Conservation (phyloP, 2,113 vertebrate species). For the Amazona vittata region DNA sequence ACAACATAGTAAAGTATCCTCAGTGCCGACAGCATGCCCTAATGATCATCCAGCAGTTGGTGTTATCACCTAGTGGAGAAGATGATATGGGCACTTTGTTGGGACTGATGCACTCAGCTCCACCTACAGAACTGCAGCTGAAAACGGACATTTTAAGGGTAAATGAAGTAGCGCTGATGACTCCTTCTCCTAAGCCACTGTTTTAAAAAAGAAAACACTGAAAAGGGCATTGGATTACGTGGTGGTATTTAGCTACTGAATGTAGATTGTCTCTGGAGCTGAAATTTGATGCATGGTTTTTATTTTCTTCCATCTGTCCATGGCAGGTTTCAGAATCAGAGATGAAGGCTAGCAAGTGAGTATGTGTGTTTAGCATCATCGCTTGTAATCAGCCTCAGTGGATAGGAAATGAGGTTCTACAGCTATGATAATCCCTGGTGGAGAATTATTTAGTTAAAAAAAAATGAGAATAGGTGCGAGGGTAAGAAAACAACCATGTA, state of each 20-base stretch:
- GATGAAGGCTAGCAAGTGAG: background rate
- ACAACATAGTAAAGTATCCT: slow-evolving; percentile 95
- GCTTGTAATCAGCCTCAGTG: background rate
- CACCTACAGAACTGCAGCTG: slow-evolving; percentile 89
- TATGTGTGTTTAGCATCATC: background rate
- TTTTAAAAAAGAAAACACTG: background rate
- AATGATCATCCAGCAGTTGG: slow-evolving; percentile 96
- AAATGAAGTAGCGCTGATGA: background rate
- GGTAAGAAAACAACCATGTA: background rate
- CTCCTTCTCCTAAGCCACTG: background rate
- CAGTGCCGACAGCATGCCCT: slow-evolving; percentile 95
- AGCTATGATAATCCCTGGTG: background rate
- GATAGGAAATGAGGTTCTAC: background rate
- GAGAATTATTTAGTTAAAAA: background rate
- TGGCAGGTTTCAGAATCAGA: background rate
- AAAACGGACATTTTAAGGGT: slow-evolving; percentile 95
- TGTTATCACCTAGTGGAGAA: slow-evolving; percentile 92
- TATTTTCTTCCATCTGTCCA: background rate
- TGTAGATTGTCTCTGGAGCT: background rate
- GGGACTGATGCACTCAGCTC: slow-evolving; percentile 96
- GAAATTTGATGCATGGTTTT: background rate
- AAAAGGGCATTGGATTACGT: background rate
- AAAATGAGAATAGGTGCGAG: fast-evolving
- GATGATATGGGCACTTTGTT: slow-evolving; percentile 99
- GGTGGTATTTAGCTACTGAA: background rate